phyloP scores from a whole-genome alignment of 2,797 vertebrate genomes.

The Sebastes ruberrimus region DNA sequence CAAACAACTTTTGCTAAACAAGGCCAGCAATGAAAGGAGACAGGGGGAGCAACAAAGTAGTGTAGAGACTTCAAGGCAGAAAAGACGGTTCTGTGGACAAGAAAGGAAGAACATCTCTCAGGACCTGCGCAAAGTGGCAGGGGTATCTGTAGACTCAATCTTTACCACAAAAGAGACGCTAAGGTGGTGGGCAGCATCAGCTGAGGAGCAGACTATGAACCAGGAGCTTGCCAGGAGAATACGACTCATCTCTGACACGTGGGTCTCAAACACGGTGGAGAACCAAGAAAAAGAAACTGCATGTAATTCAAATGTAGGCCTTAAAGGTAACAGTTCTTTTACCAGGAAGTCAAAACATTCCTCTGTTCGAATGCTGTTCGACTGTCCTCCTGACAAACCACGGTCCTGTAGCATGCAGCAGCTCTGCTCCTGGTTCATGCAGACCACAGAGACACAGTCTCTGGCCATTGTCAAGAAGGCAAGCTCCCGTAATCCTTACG shows the following conservation, averaged over 20 bases:
- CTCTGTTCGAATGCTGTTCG: slow-evolving; percentile 93
- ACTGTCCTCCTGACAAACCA: slow-evolving; percentile 78
- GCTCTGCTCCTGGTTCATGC: slow-evolving; percentile 96
- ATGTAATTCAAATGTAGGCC: slow-evolving; percentile 45
- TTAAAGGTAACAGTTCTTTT: slow-evolving; percentile 58
- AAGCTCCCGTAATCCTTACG: slow-evolving; percentile 89
- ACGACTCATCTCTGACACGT: slow-evolving; percentile 90
- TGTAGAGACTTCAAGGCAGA: slow-evolving; percentile 18
- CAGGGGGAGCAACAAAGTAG: slow-evolving; percentile 68
- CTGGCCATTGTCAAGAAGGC: slow-evolving; percentile 92
- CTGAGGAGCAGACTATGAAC: slow-evolving; percentile 86
- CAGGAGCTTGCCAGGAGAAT: slow-evolving; percentile 90
- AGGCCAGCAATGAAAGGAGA: slow-evolving; percentile 81
- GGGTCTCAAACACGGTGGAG: slow-evolving; percentile 87
- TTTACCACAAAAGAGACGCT: slow-evolving; percentile 86
- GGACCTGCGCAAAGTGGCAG: slow-evolving; percentile 74
- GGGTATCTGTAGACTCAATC: slow-evolving; percentile 87
- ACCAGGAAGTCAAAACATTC: slow-evolving; percentile 66
- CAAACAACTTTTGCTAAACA: slow-evolving; percentile 88
- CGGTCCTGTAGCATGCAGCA: slow-evolving; percentile 90
- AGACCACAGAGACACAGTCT: slow-evolving; percentile 98
- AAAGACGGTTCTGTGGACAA: slow-evolving; percentile 22
- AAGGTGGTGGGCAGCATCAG: slow-evolving; percentile 92
- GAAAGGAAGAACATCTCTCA: slow-evolving; percentile 52
- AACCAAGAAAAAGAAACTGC: slow-evolving; percentile 55